Evolutionary conservation across 1,140 invertebrate genomes (phyloP).

Genomic region (Cydia amplana): DNA sequence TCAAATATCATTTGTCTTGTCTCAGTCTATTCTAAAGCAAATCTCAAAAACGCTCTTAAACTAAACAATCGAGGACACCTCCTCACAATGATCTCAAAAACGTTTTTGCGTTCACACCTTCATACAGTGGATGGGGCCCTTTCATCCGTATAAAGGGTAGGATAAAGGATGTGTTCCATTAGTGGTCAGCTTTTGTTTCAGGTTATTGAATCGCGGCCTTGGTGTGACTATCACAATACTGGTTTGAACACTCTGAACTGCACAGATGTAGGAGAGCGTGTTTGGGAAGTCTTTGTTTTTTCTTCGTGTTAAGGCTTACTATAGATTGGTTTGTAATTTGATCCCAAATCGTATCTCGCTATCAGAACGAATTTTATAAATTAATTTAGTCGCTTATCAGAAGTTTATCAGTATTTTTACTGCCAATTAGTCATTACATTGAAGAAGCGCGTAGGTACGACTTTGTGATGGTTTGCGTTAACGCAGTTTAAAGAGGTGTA

Average conservation of each 20-base stretch:
- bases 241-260: conserved; percentile 8
- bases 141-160: background rate
- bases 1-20: background rate
- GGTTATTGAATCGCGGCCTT: conserved; percentile 15
- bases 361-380: background rate
- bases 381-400: no score
- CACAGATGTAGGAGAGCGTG: background rate
- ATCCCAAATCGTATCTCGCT: background rate
- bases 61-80: background rate
- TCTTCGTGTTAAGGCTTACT: background rate
- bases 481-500: no score
- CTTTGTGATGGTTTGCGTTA: no score
- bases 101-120: background rate
- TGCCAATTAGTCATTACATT: no score
- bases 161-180: conserved; percentile 6
- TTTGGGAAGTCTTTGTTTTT: background rate
- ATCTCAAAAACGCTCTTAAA: background rate
- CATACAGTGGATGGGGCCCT: background rate
- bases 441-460: no score
- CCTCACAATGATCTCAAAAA: conserved; percentile 11
- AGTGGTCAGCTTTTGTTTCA: conserved; percentile 13
- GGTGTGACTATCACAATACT: conserved; percentile 1
- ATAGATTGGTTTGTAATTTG: background rate
- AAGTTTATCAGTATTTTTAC: no score
- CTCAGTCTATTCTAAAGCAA: background rate